A percentile compares a stretch with the other conserved stretches of the same genome.
Evolutionary conservation across 1,140 invertebrate genomes (phyloP).

Genomic region (Nephotettix cincticeps): DNA sequence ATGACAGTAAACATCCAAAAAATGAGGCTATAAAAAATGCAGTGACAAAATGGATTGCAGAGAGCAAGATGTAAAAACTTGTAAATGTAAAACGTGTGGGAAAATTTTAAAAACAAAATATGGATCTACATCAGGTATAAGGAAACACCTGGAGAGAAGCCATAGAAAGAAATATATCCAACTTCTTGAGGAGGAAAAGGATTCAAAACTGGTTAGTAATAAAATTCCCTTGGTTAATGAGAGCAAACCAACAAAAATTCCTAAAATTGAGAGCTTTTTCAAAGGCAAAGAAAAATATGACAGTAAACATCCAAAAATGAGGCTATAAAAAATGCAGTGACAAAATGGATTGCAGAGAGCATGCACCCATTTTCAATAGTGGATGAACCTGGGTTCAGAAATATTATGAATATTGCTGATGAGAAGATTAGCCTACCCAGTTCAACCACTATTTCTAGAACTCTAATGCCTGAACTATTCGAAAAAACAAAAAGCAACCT

Average conservation of each 20-base stretch:
- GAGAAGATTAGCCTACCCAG: background rate
- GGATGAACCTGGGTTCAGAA: background rate
- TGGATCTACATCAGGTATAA: background rate
- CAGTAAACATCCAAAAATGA: background rate
- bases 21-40: background rate
- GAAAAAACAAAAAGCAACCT: background rate
- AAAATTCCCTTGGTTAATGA: background rate
- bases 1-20: background rate
- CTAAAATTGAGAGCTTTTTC: background rate
- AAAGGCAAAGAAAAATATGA: background rate
- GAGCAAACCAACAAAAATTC: background rate
- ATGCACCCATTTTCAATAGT: background rate
- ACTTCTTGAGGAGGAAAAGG: background rate
- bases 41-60: background rate
- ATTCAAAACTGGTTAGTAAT: background rate
- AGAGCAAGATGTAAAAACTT: too few species aligned
- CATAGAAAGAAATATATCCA: background rate
- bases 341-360: background rate
- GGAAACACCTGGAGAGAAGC: background rate
- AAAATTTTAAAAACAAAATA: background rate
- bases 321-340: background rate
- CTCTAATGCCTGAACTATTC: background rate
- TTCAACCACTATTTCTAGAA: background rate
- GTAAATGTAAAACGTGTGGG: too few species aligned
- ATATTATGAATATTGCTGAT: background rate